Percentiles rank a stretch among this genome's conserved stretches.
Evolutionary conservation across 37 sponge, comb jelly and placozoan genomes (phyloP).

Genomic region (Theonella swinhoei): DNA sequence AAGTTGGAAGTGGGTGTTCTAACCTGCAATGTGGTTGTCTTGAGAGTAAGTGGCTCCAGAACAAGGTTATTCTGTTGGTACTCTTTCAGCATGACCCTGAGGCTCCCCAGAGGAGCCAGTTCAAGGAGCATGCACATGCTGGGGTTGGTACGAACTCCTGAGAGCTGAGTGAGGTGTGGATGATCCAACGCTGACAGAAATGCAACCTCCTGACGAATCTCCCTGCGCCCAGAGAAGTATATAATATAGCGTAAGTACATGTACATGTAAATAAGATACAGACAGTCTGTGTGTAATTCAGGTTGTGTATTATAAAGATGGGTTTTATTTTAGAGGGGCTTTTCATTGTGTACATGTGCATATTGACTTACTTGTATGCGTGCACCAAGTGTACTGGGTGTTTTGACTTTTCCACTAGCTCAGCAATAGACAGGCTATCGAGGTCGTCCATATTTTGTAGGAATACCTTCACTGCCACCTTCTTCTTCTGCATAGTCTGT

Average conservation of each 20-base stretch:
- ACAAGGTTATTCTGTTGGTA: constrained; percentile 32
- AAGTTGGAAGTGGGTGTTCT: background rate
- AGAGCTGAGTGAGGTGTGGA: constrained; percentile 55
- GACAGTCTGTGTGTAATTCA: too few relatives aligned
- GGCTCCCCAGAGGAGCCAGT: constrained; percentile 78
- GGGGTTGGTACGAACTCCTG: constrained; percentile 55
- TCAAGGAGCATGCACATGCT: constrained; percentile 75
- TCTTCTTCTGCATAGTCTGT: too few relatives aligned
- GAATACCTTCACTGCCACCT: constrained; percentile 74
- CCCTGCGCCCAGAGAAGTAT: constrained; percentile 17
- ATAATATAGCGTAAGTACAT: background rate
- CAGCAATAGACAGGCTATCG: constrained; percentile 13
- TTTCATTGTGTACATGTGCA: background rate
- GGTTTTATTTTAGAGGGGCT: too few relatives aligned
- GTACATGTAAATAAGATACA: too few relatives aligned
- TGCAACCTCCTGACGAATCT: constrained; percentile 73
- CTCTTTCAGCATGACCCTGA: constrained; percentile 66
- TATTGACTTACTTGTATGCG: constrained; percentile 22
- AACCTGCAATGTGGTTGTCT: constrained; percentile 66
- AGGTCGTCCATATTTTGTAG: constrained; percentile 9
- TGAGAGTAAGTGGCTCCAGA: constrained; percentile 72
- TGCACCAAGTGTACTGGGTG: constrained; percentile 40
- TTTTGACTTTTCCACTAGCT: constrained; percentile 28
- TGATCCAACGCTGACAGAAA: constrained; percentile 66
- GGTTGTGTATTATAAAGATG: too few relatives aligned